Evolutionary conservation across 2,888 invertebrate species (phyloP).

Genomic region (Mantis religiosa): DNA sequence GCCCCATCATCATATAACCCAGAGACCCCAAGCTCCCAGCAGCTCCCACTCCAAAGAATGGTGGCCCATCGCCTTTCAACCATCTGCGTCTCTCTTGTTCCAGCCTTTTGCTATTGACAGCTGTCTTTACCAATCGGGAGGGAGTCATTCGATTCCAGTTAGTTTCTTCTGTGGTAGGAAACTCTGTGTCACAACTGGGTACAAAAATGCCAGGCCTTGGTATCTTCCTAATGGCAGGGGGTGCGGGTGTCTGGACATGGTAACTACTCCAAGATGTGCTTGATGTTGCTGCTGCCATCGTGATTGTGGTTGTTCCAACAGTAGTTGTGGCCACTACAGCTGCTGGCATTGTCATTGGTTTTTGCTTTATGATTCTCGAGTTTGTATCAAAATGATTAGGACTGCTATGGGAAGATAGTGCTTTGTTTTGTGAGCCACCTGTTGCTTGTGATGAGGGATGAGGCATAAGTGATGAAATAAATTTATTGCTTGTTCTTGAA

Average conservation of each 20-base stretch:
- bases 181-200: constrained; percentile 38
- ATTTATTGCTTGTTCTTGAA: not conserved
- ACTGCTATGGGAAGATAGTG: not conserved
- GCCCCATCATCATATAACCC: constrained; percentile 25
- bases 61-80: constrained; percentile 46
- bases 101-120: constrained; percentile 58
- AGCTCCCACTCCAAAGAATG: constrained; percentile 29
- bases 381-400: not conserved
- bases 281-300: not conserved
- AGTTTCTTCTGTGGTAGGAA: constrained; percentile 30
- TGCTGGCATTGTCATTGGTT: not conserved
- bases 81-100: constrained; percentile 52
- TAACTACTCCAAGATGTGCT: not conserved
- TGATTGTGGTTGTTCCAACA: not conserved
- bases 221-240: constrained; percentile 32
- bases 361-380: not conserved
- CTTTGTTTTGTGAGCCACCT: not conserved
- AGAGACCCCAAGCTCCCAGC: constrained; percentile 20
- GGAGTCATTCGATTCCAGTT: constrained; percentile 50
- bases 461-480: not conserved
- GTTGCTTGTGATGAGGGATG: not conserved
- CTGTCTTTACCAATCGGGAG: constrained; percentile 60
- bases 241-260: constrained; percentile 11
- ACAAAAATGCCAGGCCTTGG: constrained; percentile 41
- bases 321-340: not conserved